Base-by-base conservation (phyloP, 2,797 vertebrate species). In the Hoplostethus mediterraneus region DNA sequence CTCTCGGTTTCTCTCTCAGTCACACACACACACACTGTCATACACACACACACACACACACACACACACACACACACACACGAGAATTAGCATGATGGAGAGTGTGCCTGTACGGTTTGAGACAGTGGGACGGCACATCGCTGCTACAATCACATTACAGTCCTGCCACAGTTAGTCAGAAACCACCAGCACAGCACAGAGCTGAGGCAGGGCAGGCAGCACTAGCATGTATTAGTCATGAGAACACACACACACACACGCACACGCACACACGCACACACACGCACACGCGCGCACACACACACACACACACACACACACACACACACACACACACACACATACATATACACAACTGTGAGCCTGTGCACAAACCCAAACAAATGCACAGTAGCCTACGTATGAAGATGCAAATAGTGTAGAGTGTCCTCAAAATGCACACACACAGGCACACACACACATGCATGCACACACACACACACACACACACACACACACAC, bases 91-190 rank as follows among this genome's bases (percentile, higher is more conserved):
- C 36, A 60, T 65, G 68, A 78, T 78, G 52, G 70, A 73, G 65
- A 52, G 28, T 31, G 58, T 70, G 58, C 33, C 55, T 45, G 25
- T 70, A 74, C 58, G 53, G 61, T 62, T 62, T 40, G 54, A 63
- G 66, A 52, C 45, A 73, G 69, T 45, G 49, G 62, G 7, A 61
- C 45, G 36, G 63, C 53, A 60, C 54, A 75, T 77, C 25, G 16
- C 52, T 60, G 62, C 42, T 56, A 55, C 52, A 74, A 78, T 71
- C 73, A 79, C 69, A 72, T 82, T 73, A 76, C 55, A 73, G 62
- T 42, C 53, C 38, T 68, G 55, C 52, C 38, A 42, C 51, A 76
- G 73, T 77, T 80, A 81, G 59, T 76, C 47, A 79, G 28, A 57
- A 65, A 47, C 44, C 62, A 66, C 6, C 54, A 55, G 55, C 65